Conservation (phyloP, 2,888 invertebrate species). For the Volucella inanis region DNA sequence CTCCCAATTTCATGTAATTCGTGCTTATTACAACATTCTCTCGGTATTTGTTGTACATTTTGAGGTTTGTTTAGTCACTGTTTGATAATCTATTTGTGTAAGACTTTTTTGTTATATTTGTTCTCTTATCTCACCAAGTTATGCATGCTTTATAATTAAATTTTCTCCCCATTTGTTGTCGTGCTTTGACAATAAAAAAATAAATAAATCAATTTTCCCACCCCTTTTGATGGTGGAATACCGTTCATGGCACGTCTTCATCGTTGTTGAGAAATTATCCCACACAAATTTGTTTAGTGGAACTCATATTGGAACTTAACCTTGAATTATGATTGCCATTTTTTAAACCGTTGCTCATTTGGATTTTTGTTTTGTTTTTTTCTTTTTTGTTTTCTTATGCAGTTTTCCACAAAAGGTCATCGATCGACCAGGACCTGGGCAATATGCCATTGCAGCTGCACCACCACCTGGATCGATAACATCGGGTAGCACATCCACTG, state of each 20-base stretch:
- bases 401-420: slow-evolving; percentile 83
- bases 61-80: too few relatives aligned
- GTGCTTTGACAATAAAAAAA: background rate
- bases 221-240: slow-evolving; percentile 10
- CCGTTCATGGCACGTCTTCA: slow-evolving; percentile 47
- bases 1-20: too few relatives aligned
- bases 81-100: too few relatives aligned
- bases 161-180: background rate
- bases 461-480: slow-evolving; percentile 78
- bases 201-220: slow-evolving; percentile 39
- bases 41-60: too few relatives aligned
- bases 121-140: background rate
- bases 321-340: slow-evolving; percentile 43
- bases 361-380: slow-evolving; percentile 22
- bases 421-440: slow-evolving; percentile 82
- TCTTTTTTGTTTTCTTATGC: slow-evolving; percentile 75
- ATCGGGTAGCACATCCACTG: slow-evolving; percentile 76
- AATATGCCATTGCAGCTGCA: slow-evolving; percentile 80
- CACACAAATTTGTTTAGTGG: slow-evolving; percentile 36
- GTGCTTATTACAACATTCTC: too few relatives aligned
- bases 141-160: slow-evolving; percentile 24
- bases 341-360: slow-evolving; percentile 38
- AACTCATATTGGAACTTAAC: slow-evolving; percentile 22
- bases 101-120: background rate
- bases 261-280: slow-evolving; percentile 55